These are phyloP conservation scores for Ecliptopera silaceata DNA, from an alignment of 2,888 invertebrate genomes.

Conservation along the genomic window DNA sequence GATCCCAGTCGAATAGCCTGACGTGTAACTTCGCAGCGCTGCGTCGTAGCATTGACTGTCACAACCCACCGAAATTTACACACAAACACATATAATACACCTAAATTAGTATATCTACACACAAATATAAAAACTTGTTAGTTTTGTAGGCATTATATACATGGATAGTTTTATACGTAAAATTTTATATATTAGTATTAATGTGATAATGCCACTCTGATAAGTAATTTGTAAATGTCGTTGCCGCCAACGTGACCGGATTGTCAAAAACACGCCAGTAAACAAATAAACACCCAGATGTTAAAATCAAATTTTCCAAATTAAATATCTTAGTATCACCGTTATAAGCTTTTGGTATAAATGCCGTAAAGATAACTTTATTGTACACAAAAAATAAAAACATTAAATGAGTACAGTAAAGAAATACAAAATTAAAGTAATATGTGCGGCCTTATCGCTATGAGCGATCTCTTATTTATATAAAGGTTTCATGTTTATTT, in stretches of 20 bases:
- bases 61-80: conserved; percentile 66
- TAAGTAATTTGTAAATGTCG: conserved; percentile 3
- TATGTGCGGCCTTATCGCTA: too few relatives aligned
- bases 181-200: conserved; percentile 10
- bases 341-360: conserved; percentile 13
- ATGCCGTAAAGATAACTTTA: too few relatives aligned
- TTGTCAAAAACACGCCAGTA: conserved; percentile 45
- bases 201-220: conserved; percentile 17
- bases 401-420: too few relatives aligned
- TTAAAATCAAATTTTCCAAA: conserved; percentile 40
- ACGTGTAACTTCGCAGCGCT: conserved; percentile 69
- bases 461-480: too few relatives aligned
- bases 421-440: too few relatives aligned
- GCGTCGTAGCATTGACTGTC: conserved; percentile 73
- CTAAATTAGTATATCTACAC: neutral
- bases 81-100: conserved; percentile 38
- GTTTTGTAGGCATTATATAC: conserved; percentile 6
- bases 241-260: conserved; percentile 23
- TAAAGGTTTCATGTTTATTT: too few relatives aligned
- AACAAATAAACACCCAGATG: conserved; percentile 48
- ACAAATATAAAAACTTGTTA: neutral
- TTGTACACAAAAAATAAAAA: too few relatives aligned
- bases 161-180: neutral
- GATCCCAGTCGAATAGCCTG: conserved; percentile 95
- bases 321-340: conserved; percentile 54